phyloP scores from a whole-genome alignment of 2,113 vertebrate genomes.

The Phocoena phocoena region DNA sequence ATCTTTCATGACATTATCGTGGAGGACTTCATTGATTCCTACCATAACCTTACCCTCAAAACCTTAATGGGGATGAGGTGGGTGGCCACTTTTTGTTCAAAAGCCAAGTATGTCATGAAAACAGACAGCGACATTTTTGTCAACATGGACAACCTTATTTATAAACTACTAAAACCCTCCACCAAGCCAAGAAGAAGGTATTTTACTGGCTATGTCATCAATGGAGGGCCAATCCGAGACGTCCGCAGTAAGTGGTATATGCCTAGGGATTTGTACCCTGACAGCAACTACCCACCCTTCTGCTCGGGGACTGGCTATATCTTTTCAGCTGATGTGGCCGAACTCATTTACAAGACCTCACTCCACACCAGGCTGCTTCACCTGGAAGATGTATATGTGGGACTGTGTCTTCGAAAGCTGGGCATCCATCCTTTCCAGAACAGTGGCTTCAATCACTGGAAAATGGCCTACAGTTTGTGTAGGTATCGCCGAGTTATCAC shows the following conservation, averaged over 20 bases:
- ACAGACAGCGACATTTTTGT: slow-evolving; percentile 99
- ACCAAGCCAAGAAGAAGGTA: slow-evolving; percentile 96
- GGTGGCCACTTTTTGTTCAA: slow-evolving; percentile 97
- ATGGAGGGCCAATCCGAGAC: slow-evolving; percentile 96
- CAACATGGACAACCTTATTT: slow-evolving; percentile 99
- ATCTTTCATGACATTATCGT: slow-evolving; percentile 99
- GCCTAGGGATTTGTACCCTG: slow-evolving; percentile 96
- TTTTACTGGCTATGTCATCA: slow-evolving; percentile 98
- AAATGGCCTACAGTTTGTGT: slow-evolving; percentile 99
- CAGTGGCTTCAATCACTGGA: slow-evolving; percentile 99
- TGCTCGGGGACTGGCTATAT: slow-evolving; percentile 99
- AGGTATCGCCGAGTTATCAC: slow-evolving; percentile 97
- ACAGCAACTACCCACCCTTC: slow-evolving; percentile 98
- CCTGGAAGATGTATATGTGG: slow-evolving; percentile 98
- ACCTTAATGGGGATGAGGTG: slow-evolving; percentile 99
- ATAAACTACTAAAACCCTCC: slow-evolving; percentile 96
- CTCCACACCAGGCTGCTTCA: slow-evolving; percentile 97
- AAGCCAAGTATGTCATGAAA: slow-evolving; percentile 98
- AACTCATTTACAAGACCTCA: slow-evolving; percentile 98
- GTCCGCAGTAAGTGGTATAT: slow-evolving; percentile 99
- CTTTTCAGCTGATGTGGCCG: slow-evolving; percentile 97
- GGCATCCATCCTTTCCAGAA: slow-evolving; percentile 99
- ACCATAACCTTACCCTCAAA: slow-evolving; percentile 98
- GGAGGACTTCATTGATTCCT: slow-evolving; percentile 97
- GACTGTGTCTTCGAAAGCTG: slow-evolving; percentile 96